Base-by-base conservation (phyloP, 2,888 invertebrate species). In the Resseliella maxima region DNA sequence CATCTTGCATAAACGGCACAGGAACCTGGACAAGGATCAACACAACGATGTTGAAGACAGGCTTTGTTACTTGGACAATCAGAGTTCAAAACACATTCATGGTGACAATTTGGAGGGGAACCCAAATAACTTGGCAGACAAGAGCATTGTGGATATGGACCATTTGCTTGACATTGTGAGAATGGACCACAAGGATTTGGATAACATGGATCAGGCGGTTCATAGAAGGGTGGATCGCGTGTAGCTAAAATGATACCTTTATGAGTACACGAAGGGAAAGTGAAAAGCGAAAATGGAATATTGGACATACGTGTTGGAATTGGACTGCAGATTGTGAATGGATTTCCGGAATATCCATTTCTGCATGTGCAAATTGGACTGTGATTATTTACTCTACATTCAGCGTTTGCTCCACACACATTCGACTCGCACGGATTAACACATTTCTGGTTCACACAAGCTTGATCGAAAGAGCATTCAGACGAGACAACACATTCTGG, bases 11-110 rank as follows among this genome's bases (percentile, higher is more conserved):
- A 93, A 86, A 93, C 90, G 24, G 95, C 96, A 90, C 96, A 96
- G 15, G 94, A 94, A 81, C 95, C 95, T 12, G 94, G 94, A 89
- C 96, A 96, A 0, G 97, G 97, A 90, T 97, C 95, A 88, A 93
- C 92, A 89, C 96, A 96, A 92, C 95, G 95, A 89, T 94, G 94
- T 90, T 94, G 94, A 35, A 94, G 92, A 89, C 96, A 96, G 18
- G 96, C 95, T 89, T 92, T 91, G 89, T 95, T 93, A 86, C 94
- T 94, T 15, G 94, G 91, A 89, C 96, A 97, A 89, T 97, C 96
- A 0, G 95, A 93, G 90, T 95, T 96, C 85, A 95, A 92, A 36
- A 95, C 92, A 90, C 96, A 97, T 91, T 96, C 96, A 8, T 96
- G 96, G 45, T 94, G 93, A 89, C 96, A 96, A 89, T 94, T 94